A percentile compares a stretch with the other conserved stretches of the same genome.
Conservation (phyloP, 2,797 vertebrate species). For the Enteromius paludinosus region DNA sequence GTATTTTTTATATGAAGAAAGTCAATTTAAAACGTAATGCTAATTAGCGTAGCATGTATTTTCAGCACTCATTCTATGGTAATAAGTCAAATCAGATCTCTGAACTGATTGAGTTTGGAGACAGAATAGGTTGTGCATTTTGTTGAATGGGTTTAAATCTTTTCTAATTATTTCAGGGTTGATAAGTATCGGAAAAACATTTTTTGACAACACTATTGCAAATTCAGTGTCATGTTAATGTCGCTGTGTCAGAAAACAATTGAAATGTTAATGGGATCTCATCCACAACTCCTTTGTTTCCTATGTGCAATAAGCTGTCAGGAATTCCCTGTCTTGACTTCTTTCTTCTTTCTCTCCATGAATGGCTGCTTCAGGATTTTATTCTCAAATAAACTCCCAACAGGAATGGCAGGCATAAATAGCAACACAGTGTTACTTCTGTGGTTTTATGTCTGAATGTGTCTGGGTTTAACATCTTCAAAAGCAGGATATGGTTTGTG, state of each 20-base stretch:
- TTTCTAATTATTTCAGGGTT: background rate
- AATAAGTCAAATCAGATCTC: too few relatives aligned
- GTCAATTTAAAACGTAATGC: too few relatives aligned
- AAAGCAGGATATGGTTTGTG: conserved; percentile 25
- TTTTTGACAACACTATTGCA: background rate
- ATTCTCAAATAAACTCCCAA: conserved; percentile 23
- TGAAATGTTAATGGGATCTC: background rate
- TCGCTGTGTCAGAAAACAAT: background rate
- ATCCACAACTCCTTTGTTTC: background rate
- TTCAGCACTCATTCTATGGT: too few relatives aligned
- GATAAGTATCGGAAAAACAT: background rate
- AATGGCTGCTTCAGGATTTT: conserved; percentile 28
- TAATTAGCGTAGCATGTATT: too few relatives aligned
- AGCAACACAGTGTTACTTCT: conserved; percentile 19
- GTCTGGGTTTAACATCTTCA: conserved; percentile 27
- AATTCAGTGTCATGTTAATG: background rate
- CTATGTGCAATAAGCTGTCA: background rate
- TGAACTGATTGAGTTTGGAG: background rate
- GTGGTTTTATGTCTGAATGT: conserved; percentile 22
- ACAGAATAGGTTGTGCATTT: background rate
- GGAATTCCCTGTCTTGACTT: conserved; percentile 6
- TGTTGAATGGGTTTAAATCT: background rate
- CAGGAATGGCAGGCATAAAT: conserved; percentile 10
- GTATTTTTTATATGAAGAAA: too few relatives aligned
- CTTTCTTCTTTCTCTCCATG: conserved; percentile 24